Percentiles rank a stretch among this genome's conserved stretches.
phyloP scores from a whole-genome alignment of 2,113 vertebrate genomes.

The Upupa epops region DNA sequence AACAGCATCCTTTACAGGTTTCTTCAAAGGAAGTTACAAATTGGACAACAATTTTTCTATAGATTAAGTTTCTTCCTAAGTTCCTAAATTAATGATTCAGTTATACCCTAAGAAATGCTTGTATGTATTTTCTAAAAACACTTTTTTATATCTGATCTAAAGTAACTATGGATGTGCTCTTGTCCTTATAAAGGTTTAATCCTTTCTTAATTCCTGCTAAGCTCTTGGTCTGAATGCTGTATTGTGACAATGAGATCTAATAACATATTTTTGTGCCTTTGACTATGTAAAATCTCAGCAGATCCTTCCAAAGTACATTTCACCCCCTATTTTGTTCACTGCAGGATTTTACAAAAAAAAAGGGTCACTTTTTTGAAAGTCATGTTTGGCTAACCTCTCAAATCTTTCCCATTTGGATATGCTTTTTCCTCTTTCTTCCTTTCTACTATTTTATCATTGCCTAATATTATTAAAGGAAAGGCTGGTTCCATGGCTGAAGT shows the following conservation, averaged over 20 bases:
- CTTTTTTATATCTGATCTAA: constrained; percentile 28
- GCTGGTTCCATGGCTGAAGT: neutral
- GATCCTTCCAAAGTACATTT: neutral
- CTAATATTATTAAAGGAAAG: neutral
- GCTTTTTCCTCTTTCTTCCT: neutral
- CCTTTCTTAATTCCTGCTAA: constrained; percentile 54
- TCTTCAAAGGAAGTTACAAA: neutral
- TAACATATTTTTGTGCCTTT: neutral
- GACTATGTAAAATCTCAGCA: constrained; percentile 12
- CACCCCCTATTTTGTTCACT: neutral
- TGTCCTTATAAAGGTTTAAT: constrained; percentile 44
- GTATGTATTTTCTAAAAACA: neutral
- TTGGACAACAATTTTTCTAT: neutral
- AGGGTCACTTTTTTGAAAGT: neutral
- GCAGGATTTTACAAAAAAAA: neutral
- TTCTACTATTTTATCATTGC: neutral
- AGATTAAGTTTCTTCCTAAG: neutral
- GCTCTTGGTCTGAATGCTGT: constrained; percentile 11
- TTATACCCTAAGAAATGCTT: neutral
- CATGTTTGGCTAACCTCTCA: neutral
- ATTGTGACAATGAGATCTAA: constrained; percentile 17
- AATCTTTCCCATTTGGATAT: neutral
- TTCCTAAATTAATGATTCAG: neutral
- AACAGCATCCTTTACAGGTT: neutral
- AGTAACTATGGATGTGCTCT: constrained; percentile 30